Base-by-base conservation (phyloP, 2,888 invertebrate species). In the Dicycla oo region DNA sequence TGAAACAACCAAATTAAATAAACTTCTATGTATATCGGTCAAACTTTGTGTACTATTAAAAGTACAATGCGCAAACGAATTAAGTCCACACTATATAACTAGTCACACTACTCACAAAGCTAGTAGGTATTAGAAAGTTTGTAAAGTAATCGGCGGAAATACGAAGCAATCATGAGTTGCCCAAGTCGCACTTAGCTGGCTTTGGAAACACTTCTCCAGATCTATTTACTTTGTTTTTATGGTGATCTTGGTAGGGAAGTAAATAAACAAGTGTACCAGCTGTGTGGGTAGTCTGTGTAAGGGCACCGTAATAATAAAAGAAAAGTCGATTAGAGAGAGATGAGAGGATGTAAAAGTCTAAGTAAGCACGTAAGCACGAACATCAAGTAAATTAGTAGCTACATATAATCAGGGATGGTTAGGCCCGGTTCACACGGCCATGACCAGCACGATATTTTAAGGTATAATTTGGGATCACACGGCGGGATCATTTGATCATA, bases 81-180 rank as follows among this genome's bases (percentile, higher is more conserved):
- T 23, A 26, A 45, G 23, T 40, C 26, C 7, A 54, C 23, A 47
- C 45, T 53, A 69, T 53, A 69, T 47, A 69, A 43, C 18, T 40
- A 38, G 15, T 10, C 15, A 40, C 67, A 66, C 15, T 30, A 49
- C 38, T 51, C 60, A 69, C 49, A 64, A 73, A 79, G 53, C 60
- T 47, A 13, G 26, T n/a, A n/a, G n/a, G n/a, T 60, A 60, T 73
- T 53, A 65, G 57, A 63, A 80, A 80, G 75, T 80, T 82, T 61
- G 67, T 75, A 77, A 85, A 85, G 77, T 84, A 83, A 85, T 85
- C 80, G 68, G 66, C 70, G 60, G 73, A 74, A 75, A 82, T 75
- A 82, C 77, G 82, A 80, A 83, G 81, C 75, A 82, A 87, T 83
- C 78, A 81, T 76, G 76, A 85, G 84, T 85, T 84, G 38, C 26